phyloP scores from a whole-genome alignment of 2,113 vertebrate species.

The Channa argus region DNA sequence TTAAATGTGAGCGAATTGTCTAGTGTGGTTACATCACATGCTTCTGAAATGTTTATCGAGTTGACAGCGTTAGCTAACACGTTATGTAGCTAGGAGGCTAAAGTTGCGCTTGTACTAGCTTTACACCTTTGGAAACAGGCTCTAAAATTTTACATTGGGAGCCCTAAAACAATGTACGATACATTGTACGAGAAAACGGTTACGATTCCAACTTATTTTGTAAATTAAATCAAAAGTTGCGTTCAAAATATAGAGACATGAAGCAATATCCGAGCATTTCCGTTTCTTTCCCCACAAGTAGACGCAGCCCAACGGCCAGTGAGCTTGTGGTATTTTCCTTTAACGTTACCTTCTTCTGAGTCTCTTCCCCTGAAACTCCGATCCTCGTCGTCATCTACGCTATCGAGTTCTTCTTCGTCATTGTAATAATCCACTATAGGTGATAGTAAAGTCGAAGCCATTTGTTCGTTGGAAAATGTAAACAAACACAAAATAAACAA shows the following conservation, averaged over 20 bases:
- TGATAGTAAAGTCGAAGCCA: constrained; percentile 91
- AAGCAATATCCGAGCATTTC: constrained; percentile 34
- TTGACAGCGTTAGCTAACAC: not conserved
- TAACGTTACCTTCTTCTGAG: constrained; percentile 90
- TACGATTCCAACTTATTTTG: fast-evolving
- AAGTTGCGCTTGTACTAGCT: not conserved
- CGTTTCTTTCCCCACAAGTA: constrained; percentile 57
- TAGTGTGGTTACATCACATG: not conserved
- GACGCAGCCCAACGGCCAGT: constrained; percentile 42
- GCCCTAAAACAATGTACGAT: not conserved
- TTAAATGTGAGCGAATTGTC: fast-evolving
- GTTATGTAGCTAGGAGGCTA: constrained; percentile 6
- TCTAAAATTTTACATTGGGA: not conserved
- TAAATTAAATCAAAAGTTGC: not conserved
- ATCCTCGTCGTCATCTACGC: constrained; percentile 95
- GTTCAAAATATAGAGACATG: not conserved
- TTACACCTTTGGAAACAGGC: not conserved
- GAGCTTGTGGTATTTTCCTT: constrained; percentile 1
- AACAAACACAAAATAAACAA: constrained; percentile 78
- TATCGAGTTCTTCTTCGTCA: constrained; percentile 93
- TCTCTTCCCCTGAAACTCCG: constrained; percentile 93
- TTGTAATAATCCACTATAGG: constrained; percentile 93
- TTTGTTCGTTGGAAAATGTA: constrained; percentile 74
- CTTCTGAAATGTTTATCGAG: not conserved
- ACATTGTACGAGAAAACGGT: not conserved